phyloP scores from a whole-genome alignment of 2,888 invertebrate genomes.

The Mesochorus sp. region DNA sequence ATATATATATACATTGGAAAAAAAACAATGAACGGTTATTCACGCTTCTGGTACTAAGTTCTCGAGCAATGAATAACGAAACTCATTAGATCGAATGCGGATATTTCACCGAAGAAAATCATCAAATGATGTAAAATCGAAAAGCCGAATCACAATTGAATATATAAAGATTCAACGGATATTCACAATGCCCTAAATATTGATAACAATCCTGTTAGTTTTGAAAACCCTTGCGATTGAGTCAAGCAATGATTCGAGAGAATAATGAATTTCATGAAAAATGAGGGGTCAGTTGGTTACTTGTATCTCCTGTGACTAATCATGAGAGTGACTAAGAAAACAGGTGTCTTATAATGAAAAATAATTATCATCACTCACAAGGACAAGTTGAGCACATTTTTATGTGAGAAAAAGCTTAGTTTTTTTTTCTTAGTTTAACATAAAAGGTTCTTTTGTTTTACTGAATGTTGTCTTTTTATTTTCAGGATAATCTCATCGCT shows the following conservation, averaged over 20 bases:
- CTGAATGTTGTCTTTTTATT: not conserved
- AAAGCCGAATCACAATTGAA: no score
- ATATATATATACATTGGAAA: constrained; percentile 21
- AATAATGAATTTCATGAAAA: not conserved
- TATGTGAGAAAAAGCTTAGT: not conserved
- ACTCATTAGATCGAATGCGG: not conserved
- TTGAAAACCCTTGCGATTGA: not conserved
- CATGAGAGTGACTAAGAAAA: not conserved
- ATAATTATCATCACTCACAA: no score
- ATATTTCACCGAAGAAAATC: no score
- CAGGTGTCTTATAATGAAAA: no score
- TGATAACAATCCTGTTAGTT: no score
- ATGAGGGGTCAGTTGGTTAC: not conserved
- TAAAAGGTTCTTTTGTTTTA: not conserved
- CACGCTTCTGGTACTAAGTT: no score
- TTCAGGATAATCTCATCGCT: not conserved
- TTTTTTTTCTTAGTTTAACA: not conserved
- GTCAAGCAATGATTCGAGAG: not conserved
- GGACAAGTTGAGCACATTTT: no score
- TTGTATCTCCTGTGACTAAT: not conserved
- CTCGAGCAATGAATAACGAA: not conserved
- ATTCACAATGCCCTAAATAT: no score
- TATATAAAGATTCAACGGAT: no score
- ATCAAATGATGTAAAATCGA: no score
- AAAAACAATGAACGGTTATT: constrained; percentile 28